phyloP scores from a whole-genome alignment of 2,797 vertebrate genomes.

The Cuculus canorus region DNA sequence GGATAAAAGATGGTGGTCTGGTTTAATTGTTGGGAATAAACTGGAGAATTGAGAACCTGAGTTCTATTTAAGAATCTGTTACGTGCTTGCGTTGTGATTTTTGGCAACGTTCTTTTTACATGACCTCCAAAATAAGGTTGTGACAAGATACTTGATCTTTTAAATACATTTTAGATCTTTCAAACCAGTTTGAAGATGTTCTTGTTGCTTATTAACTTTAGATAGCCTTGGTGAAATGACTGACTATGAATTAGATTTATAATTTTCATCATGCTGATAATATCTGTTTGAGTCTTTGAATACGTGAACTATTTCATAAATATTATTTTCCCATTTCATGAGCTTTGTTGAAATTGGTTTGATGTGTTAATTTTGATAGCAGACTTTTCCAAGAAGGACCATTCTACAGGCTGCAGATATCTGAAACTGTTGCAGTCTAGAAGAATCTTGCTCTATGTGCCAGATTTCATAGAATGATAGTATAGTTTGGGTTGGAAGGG shows the following conservation, averaged over 20 bases:
- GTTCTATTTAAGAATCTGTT: background rate
- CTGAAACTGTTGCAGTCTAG: background rate
- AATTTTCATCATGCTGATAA: background rate
- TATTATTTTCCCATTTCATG: background rate
- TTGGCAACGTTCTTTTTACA: background rate
- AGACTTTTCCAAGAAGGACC: background rate
- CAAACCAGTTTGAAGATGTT: background rate
- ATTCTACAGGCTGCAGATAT: background rate
- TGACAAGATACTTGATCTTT: background rate
- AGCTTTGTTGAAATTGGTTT: background rate
- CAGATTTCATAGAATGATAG: too few relatives aligned
- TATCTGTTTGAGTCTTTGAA: background rate
- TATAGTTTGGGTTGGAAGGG: too few relatives aligned
- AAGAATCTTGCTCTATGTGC: background rate
- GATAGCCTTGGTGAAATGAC: background rate
- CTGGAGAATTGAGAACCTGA: background rate
- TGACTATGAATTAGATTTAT: background rate
- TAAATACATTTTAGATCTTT: background rate
- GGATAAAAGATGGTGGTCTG: background rate
- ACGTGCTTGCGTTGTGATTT: background rate
- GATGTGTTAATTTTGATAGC: background rate
- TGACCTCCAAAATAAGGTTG: background rate
- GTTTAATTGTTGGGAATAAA: background rate
- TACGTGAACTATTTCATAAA: background rate
- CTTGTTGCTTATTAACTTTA: background rate